These are phyloP conservation scores for Calypte anna DNA, from an alignment of 2,113 vertebrate species.

Conservation along the genomic window DNA sequence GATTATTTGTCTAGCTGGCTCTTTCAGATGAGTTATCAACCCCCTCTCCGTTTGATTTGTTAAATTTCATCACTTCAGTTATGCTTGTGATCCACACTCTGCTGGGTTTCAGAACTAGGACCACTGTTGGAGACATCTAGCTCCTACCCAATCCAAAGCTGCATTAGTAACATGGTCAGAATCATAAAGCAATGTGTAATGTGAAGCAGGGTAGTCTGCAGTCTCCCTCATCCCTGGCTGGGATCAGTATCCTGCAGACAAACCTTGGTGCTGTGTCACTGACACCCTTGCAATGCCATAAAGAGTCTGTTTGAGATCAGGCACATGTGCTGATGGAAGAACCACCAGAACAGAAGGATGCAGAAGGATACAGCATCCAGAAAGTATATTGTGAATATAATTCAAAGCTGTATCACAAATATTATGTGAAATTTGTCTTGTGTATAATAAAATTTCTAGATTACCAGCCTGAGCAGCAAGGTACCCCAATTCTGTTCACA, in stretches of 20 bases:
- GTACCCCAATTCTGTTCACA: background rate
- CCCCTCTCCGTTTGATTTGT: background rate
- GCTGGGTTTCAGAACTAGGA: background rate
- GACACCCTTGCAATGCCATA: background rate
- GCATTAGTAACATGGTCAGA: background rate
- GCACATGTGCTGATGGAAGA: rapidly evolving
- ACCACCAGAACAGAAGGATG: background rate
- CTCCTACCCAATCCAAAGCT: background rate
- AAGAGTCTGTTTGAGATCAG: background rate
- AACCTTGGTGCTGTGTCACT: background rate
- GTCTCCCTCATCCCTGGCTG: background rate
- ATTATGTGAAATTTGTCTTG: background rate
- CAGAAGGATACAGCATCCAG: background rate
- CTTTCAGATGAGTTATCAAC: background rate
- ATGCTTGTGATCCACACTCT: background rate
- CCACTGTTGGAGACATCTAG: background rate
- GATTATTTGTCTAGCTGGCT: background rate
- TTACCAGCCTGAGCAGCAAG: background rate
- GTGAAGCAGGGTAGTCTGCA: background rate
- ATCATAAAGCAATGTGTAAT: background rate
- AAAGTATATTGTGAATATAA: background rate
- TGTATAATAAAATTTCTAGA: background rate
- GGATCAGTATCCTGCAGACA: background rate
- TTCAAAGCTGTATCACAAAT: background rate
- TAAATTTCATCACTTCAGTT: background rate